These are phyloP conservation scores for Prunella strophiata DNA, from an alignment of 2,797 vertebrate genomes.

Conservation along the genomic window DNA sequence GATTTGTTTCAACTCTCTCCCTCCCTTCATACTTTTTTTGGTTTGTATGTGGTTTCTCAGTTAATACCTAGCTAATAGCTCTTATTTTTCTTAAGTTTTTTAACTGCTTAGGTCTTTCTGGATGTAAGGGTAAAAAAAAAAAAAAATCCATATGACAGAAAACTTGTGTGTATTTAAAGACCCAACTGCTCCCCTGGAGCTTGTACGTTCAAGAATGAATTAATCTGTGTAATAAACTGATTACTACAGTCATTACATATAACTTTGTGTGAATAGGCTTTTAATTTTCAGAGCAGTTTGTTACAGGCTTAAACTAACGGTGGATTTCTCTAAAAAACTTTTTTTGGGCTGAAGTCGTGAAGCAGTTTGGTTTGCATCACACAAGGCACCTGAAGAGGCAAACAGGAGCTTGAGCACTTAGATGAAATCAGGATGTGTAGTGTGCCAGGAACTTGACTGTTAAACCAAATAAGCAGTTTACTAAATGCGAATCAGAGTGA, in stretches of 20 bases:
- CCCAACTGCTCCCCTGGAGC: constrained; percentile 96
- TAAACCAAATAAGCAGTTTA: constrained; percentile 73
- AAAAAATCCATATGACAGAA: constrained; percentile 88
- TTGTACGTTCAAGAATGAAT: constrained; percentile 97
- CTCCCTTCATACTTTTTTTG: constrained; percentile 83
- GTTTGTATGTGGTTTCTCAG: constrained; percentile 90
- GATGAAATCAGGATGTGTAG: constrained; percentile 54
- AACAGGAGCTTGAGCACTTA: constrained; percentile 57
- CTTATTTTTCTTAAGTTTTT: constrained; percentile 90
- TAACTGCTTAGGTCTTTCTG: constrained; percentile 90
- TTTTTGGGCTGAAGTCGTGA: constrained; percentile 63
- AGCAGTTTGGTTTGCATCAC: constrained; percentile 68
- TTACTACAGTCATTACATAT: constrained; percentile 89
- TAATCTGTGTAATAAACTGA: constrained; percentile 99
- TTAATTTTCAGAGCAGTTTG: constrained; percentile 76
- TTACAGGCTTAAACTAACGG: constrained; percentile 68
- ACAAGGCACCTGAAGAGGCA: constrained; percentile 52
- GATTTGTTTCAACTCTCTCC: constrained; percentile 73
- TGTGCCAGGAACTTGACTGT: constrained; percentile 74
- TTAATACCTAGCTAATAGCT: constrained; percentile 98
- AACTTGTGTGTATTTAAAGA: constrained; percentile 99
- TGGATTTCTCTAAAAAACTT: constrained; percentile 56
- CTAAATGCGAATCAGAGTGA: constrained; percentile 64
- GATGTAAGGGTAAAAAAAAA: constrained; percentile 96
- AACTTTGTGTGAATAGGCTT: constrained; percentile 82